Percentiles rank a stretch among this genome's conserved stretches.
Evolutionary conservation across 2,888 invertebrate genomes (phyloP).

Genomic region (Xylota segnis): DNA sequence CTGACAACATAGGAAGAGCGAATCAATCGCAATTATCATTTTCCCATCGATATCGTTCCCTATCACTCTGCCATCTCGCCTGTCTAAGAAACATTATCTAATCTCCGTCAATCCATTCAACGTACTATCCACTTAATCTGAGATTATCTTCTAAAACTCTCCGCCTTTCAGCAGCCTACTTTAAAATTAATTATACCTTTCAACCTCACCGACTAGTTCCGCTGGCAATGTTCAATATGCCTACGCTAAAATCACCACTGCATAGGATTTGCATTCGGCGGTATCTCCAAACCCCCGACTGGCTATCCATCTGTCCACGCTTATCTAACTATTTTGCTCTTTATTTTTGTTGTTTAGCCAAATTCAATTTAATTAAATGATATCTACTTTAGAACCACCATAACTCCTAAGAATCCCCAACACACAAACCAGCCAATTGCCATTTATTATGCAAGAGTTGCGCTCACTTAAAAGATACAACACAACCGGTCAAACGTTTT

Average conservation of each 20-base stretch:
- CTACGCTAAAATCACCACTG: conserved; percentile 30
- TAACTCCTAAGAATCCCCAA: conserved; percentile 51
- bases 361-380: conserved; percentile 74
- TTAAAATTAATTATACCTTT: conserved; percentile 45
- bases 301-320: conserved; percentile 38
- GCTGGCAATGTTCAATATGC: conserved; percentile 33
- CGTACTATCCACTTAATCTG: not conserved
- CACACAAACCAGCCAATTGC: conserved; percentile 54
- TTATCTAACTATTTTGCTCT: conserved; percentile 39
- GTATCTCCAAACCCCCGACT: conserved; percentile 34
- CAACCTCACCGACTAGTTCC: conserved; percentile 26
- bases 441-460: conserved; percentile 70
- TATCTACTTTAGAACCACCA: conserved; percentile 40
- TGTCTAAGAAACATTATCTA: not conserved
- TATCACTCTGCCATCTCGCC: not conserved
- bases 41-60: not conserved
- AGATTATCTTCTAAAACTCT: not conserved
- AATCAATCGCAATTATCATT: no score
- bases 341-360: conserved; percentile 16
- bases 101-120: not conserved
- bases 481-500: conserved; percentile 31
- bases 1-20: no score
- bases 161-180: conserved; percentile 18
- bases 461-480: conserved; percentile 17
- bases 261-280: conserved; percentile 47